These are phyloP conservation scores for Nebria ingens DNA, from an alignment of 1,140 invertebrate genomes.

Conservation along the genomic window DNA sequence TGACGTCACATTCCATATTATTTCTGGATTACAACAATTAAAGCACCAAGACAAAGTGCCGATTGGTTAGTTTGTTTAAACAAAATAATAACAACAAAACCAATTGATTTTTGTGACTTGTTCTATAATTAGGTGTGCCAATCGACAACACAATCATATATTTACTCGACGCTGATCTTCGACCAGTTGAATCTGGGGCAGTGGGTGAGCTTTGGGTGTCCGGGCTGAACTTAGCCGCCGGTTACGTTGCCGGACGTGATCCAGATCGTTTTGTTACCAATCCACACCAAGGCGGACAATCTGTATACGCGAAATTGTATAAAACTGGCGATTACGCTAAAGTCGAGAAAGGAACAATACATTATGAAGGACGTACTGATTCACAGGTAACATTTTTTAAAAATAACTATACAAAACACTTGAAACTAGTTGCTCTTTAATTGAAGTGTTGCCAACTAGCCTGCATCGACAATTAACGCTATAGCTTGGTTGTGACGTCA, in stretches of 20 bases:
- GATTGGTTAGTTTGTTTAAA: constrained; percentile 69
- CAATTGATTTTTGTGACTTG: neutral
- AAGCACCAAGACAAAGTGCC: constrained; percentile 57
- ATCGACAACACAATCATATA: constrained; percentile 72
- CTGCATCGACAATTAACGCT: too few relatives aligned
- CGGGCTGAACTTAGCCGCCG: constrained; percentile 63
- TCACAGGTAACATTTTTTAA: constrained; percentile 73
- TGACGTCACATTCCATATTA: constrained; percentile 59
- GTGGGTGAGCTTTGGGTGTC: constrained; percentile 70
- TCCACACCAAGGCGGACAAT: constrained; percentile 49
- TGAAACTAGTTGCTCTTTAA: neutral
- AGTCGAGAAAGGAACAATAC: constrained; percentile 54
- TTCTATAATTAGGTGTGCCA: constrained; percentile 43
- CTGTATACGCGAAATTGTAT: constrained; percentile 46
- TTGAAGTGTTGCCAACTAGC: too few relatives aligned
- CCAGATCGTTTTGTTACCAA: constrained; percentile 63
- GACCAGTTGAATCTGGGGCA: constrained; percentile 53
- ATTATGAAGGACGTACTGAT: constrained; percentile 75
- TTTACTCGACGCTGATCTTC: constrained; percentile 59
- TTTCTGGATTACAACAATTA: constrained; percentile 43
- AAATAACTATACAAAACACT: too few relatives aligned
- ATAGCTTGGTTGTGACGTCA: too few relatives aligned
- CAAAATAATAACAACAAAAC: too few relatives aligned
- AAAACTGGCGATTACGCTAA: constrained; percentile 74
- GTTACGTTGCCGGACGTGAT: constrained; percentile 65